Evolutionary conservation across 2,797 vertebrate genomes (phyloP), one percentile per base, ranked within the genome.

Genomic region (Crypturellus tataupa): DNA sequence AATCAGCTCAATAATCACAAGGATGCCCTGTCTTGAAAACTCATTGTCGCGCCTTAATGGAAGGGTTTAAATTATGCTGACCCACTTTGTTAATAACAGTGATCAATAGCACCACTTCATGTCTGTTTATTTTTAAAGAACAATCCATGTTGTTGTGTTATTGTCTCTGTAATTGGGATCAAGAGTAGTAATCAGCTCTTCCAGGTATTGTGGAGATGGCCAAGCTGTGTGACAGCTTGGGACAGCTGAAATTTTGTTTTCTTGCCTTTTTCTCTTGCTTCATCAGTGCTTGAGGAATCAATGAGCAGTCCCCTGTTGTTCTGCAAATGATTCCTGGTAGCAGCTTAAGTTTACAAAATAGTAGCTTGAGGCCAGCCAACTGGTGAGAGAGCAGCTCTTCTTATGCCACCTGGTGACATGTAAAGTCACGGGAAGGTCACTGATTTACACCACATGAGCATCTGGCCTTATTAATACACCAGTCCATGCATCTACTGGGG

Each of bases 1-100:
- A 95, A 93, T 95, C 91, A 64, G 95, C 90, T 93, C 71, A 89
- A 79, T 96, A 97, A 97, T 96, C 95, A 80, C 91, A 95, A 1
- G 10, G 67, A 81, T 96, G 64, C 42, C 92, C 76, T 83, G 56
- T 90, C 84, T 90, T 90, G 44, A 87, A 91, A 96, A 92, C 84
- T 35, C 63, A 91, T 95, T 56, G 82, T 88, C 33, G 68, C 4
- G 25, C 44, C 71, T 95, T 96, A 95, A 95, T 96, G 62, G 76
- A 87, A 94, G 88, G 73, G 62, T 94, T 95, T 95, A 73, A 94
- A 92, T 93, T 90, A 93, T 88, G 49, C 24, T 77, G 80, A 85
- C 82, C 90, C 25, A 15, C 59, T 70, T 67, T 78, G 91, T 72
- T 94, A 92, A 95, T 94, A 91, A 59, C 53, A 83, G 62, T 80